Evolutionary conservation across 1,140 invertebrate genomes (phyloP).

Genomic region (Daktulosphaira vitifoliae): DNA sequence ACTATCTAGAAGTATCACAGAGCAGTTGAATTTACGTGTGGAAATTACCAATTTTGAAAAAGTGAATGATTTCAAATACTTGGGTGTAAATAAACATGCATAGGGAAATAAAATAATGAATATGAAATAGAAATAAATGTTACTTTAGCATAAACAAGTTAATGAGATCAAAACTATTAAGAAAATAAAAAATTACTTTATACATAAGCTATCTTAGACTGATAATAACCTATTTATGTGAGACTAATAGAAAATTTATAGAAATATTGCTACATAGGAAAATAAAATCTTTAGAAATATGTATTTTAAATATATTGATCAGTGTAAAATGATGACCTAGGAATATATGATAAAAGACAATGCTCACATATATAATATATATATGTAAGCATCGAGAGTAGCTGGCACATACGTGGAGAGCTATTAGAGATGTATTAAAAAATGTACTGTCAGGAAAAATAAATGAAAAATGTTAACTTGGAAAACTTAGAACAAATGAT

Average conservation of each 20-base stretch:
- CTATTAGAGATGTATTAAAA: background rate
- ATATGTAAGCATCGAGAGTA: background rate
- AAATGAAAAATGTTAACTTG: background rate
- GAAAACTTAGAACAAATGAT: background rate
- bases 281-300: background rate
- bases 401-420: background rate
- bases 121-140: background rate
- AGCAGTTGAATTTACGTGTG: no score
- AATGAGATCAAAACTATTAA: background rate
- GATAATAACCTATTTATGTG: background rate
- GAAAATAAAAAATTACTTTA: constrained; percentile 2
- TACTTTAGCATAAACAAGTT: background rate
- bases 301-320: no score
- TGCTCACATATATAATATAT: background rate
- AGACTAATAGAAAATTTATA: background rate
- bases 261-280: background rate
- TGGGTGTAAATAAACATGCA: background rate
- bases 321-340: background rate
- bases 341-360: background rate
- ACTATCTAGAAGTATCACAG: no score
- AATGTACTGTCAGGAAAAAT: background rate
- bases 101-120: background rate
- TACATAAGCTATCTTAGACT: background rate
- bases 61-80: background rate
- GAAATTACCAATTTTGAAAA: no score